Conservation (phyloP, 2,888 invertebrate species). For the Acanthosepion esculentum region DNA sequence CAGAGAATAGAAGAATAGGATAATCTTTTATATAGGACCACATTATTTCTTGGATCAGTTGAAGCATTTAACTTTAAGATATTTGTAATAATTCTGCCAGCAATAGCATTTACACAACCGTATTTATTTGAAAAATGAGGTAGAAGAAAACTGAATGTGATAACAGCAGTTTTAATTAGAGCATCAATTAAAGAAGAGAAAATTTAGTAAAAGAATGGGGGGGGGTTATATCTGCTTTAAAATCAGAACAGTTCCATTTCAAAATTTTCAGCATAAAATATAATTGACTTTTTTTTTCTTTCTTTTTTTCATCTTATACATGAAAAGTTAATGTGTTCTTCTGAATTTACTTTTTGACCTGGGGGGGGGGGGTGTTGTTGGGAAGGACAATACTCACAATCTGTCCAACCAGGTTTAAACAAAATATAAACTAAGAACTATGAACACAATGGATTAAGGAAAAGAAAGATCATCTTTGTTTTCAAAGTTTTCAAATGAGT, state of each 20-base stretch:
- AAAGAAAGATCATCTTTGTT: not conserved
- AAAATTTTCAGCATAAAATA: not conserved
- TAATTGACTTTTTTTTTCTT: not conserved
- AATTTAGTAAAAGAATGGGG: not conserved
- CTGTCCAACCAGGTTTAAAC: too few species aligned
- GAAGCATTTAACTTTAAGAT: not conserved
- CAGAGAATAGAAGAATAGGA: not conserved
- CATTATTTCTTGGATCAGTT: not conserved
- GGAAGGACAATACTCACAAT: too few species aligned
- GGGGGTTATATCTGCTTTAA: not conserved
- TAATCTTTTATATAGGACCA: not conserved
- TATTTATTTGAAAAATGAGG: not conserved
- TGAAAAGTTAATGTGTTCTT: not conserved
- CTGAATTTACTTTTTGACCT: not conserved
- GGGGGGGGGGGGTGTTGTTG: too few species aligned
- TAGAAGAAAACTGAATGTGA: conserved; percentile 15
- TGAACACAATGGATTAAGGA: not conserved
- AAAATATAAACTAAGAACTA: too few species aligned
- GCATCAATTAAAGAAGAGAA: not conserved
- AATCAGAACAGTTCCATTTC: not conserved
- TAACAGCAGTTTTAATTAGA: not conserved
- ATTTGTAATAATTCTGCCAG: not conserved
- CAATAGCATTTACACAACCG: not conserved
- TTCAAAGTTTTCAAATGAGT: not conserved
- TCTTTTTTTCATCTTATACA: not conserved